A percentile compares a stretch with the other conserved stretches of the same genome.
These are phyloP conservation scores for Lepus townsendii DNA, from an alignment of 2,797 vertebrate genomes.

Conservation along the genomic window DNA sequence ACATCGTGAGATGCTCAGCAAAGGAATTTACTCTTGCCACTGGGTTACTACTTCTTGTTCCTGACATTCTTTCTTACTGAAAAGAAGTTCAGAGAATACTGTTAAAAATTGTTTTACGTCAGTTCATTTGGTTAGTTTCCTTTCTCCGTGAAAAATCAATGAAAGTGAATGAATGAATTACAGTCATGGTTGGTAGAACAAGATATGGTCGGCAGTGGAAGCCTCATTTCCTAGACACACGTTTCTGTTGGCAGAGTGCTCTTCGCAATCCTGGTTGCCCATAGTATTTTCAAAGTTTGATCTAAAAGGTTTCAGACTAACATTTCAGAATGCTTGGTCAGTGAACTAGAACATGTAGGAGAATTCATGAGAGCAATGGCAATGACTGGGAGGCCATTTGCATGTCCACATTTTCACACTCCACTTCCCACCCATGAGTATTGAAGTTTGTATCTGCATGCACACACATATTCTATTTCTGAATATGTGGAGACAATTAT, in stretches of 20 bases:
- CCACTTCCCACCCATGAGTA: accelerated
- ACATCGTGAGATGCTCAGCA: background rate
- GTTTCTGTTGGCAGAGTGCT: background rate
- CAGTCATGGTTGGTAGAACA: background rate
- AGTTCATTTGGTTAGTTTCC: background rate
- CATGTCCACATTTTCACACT: too few relatives aligned
- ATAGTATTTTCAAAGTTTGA: background rate
- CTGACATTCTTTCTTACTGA: background rate
- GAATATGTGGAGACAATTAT: background rate
- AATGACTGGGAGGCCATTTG: background rate
- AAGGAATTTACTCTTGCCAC: background rate
- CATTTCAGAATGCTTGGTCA: background rate
- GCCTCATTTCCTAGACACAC: background rate
- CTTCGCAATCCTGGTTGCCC: background rate
- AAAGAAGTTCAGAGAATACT: background rate
- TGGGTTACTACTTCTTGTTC: background rate
- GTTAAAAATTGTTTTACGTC: background rate
- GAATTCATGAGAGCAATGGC: background rate
- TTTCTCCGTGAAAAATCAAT: background rate
- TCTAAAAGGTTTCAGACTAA: background rate
- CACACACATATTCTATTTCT: background rate
- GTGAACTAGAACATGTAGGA: background rate
- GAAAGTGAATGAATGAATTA: accelerated
- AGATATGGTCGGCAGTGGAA: background rate
- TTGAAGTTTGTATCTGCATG: background rate